These are phyloP conservation scores for Coilia nasus DNA, from an alignment of 2,797 vertebrate genomes.

Conservation along the genomic window DNA sequence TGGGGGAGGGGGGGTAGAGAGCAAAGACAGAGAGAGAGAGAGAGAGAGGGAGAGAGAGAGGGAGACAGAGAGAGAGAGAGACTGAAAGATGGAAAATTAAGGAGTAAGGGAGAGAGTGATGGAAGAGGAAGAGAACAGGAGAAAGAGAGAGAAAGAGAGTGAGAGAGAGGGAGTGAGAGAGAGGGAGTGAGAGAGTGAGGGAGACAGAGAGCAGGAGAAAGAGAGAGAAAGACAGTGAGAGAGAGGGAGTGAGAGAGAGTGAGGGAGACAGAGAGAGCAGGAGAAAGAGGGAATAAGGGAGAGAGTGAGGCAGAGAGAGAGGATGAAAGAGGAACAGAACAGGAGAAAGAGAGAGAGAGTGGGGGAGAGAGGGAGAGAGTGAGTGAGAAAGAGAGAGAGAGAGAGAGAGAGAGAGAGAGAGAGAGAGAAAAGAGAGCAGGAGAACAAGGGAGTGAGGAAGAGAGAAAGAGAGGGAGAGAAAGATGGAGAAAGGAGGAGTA, in stretches of 20 bases:
- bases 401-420: too few species aligned
- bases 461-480: background rate
- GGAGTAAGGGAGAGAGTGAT: too few species aligned
- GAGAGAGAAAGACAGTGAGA: slow-evolving; percentile 32
- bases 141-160: background rate
- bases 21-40: too few species aligned
- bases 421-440: background rate
- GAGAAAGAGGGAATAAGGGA: slow-evolving; percentile 63
- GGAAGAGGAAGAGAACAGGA: too few species aligned
- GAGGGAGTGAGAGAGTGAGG: background rate
- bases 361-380: too few species aligned
- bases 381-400: too few species aligned
- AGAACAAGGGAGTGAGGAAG: background rate
- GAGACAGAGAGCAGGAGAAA: background rate
- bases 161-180: background rate
- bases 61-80: too few species aligned
- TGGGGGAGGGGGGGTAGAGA: too few species aligned
- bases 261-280: slow-evolving; percentile 48
- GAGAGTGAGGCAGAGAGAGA: slow-evolving; percentile 49
- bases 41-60: too few species aligned
- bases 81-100: too few species aligned
- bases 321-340: slow-evolving; percentile 34
- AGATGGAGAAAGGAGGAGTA: slow-evolving; percentile 23
- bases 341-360: slow-evolving; percentile 38
- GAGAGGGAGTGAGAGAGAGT: slow-evolving; percentile 44